A percentile compares a stretch with the other conserved stretches of the same genome.
These are phyloP conservation scores for Chelidonichthys spinosus DNA, from an alignment of 2,797 vertebrate species.

Conservation along the genomic window DNA sequence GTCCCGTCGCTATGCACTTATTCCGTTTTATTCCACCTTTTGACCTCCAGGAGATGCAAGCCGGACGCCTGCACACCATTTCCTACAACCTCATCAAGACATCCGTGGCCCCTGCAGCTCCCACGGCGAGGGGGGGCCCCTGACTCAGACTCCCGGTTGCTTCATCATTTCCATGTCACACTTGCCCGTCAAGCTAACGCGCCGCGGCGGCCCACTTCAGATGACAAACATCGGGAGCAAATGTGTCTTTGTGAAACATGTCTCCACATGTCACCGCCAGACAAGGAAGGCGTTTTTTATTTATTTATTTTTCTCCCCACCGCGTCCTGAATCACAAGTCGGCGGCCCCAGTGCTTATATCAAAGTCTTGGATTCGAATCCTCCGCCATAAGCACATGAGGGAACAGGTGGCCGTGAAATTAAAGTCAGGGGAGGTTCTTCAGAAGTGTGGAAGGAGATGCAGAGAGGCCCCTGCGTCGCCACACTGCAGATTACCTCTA, in stretches of 20 bases:
- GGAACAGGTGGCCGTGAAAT: conserved; percentile 82
- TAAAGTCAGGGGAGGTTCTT: conserved; percentile 71
- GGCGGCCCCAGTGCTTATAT: conserved; percentile 63
- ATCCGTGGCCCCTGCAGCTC: conserved; percentile 23
- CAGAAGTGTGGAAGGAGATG: conserved; percentile 57
- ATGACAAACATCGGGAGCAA: conserved; percentile 54
- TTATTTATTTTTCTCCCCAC: neutral
- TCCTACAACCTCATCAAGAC: conserved; percentile 37
- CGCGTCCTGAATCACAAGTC: conserved; percentile 8
- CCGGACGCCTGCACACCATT: neutral
- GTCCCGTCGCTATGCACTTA: conserved; percentile 13
- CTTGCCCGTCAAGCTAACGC: conserved; percentile 56
- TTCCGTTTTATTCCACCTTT: conserved; percentile 15
- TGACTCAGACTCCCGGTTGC: conserved; percentile 39
- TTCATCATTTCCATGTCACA: conserved; percentile 56
- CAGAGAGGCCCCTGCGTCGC: conserved; percentile 55
- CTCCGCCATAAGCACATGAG: conserved; percentile 66
- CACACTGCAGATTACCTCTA: conserved; percentile 71
- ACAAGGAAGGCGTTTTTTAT: conserved; percentile 32
- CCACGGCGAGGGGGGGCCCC: neutral
- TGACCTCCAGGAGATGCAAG: conserved; percentile 21
- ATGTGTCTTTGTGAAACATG: conserved; percentile 58
- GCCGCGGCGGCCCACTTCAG: conserved; percentile 31
- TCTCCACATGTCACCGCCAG: conserved; percentile 49
- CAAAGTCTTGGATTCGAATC: conserved; percentile 68